Base-by-base conservation (phyloP, 2,113 vertebrate species). In the Nicator chloris region DNA sequence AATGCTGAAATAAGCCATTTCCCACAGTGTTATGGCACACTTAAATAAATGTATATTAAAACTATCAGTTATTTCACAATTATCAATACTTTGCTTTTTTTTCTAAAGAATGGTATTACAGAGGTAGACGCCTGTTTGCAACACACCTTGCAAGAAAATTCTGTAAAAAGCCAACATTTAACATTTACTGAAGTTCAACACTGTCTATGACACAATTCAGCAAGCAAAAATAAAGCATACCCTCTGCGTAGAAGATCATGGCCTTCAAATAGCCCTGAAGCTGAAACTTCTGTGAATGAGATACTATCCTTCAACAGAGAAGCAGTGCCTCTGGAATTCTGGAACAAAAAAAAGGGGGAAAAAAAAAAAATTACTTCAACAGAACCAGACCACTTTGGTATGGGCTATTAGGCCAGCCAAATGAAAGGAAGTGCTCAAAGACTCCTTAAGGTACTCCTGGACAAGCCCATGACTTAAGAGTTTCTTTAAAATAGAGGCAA, bases 281-380 rank as follows among this genome's bases (percentile, higher is more conserved):
- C 97, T 91, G 98, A 98, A n/a, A 99, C 98, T 5, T 99, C 99
- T 24, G 97, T 86, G 80, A 99, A 94, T 11, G 99, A 98, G 66
- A 99, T 98, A 64, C 98, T 98, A 97, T 99, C 99, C 93, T 99
- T 99, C 81, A 99, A 95, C 93, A 99, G 98, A 65, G 98, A 98
- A 91, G 98, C 93, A 85, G 98, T 80, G 37, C 98, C 99, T 97
- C 99, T 98, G 85, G 98, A 96, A 92, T 99, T 98, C 99, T 99
- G 95, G 8, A 95, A 93, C 6, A 82, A 56, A 63, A 31, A 4
- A 40, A 24, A 44, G n/a, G 27, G 7, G 47, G 47, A 31, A 63
- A 39, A 13, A 44, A 44, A 44, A 22, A 37, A 40, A 61, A 54
- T 92, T 91, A 94, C 8, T 78, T 86, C 63, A 82, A 69, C 11